phyloP scores from a whole-genome alignment of 2,888 invertebrate genomes.

The Eilema caniola region DNA sequence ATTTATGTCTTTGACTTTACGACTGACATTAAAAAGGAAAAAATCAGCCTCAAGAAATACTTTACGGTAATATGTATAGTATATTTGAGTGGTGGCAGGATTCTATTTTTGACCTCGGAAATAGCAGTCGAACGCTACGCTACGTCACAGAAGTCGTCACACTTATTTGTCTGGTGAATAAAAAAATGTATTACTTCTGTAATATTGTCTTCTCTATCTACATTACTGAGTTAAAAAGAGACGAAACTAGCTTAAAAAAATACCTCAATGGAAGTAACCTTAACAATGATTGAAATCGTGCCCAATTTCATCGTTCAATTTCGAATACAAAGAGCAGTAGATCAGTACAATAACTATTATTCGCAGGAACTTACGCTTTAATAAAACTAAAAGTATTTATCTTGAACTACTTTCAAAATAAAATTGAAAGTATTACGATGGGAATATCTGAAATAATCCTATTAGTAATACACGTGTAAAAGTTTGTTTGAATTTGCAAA shows the following conservation, averaged over 20 bases:
- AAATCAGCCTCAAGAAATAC: too few relatives aligned
- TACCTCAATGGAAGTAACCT: neutral
- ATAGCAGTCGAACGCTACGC: too few relatives aligned
- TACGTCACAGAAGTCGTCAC: too few relatives aligned
- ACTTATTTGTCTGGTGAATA: neutral
- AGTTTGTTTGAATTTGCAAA: too few relatives aligned
- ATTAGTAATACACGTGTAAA: too few relatives aligned
- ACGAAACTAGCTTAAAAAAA: neutral
- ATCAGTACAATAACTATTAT: neutral
- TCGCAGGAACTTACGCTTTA: neutral
- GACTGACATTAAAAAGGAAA: neutral
- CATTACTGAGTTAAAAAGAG: neutral
- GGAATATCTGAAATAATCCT: neutral
- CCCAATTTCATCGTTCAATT: slow-evolving; percentile 7
- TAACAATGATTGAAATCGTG: slow-evolving; percentile 5
- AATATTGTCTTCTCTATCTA: neutral
- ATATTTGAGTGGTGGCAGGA: too few relatives aligned
- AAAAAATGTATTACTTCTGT: neutral
- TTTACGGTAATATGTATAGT: too few relatives aligned
- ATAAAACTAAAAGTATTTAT: slow-evolving; percentile 7
- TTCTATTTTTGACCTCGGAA: too few relatives aligned
- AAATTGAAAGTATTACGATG: slow-evolving; percentile 9
- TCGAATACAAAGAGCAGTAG: neutral
- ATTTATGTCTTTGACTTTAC: neutral
- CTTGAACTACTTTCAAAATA: slow-evolving; percentile 6